Evolutionary conservation across 2,113 vertebrate genomes (phyloP).

Genomic region (Datnioides undecimradiatus): DNA sequence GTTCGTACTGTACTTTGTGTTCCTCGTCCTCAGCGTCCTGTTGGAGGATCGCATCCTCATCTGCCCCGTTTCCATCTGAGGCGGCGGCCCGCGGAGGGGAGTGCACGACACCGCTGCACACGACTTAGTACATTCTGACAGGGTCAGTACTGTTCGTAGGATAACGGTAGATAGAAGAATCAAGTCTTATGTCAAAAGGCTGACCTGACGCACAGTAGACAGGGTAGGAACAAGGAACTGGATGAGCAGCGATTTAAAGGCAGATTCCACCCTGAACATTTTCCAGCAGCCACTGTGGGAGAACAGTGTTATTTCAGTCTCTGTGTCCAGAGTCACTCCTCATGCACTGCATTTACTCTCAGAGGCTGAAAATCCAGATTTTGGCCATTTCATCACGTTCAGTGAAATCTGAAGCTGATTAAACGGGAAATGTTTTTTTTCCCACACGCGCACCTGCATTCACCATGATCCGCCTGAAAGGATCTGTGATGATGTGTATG

Average conservation of each 20-base stretch:
- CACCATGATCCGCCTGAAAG: too few species aligned
- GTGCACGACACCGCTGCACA: not conserved
- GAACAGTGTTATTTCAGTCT: too few species aligned
- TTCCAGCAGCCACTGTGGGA: not conserved
- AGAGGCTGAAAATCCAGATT: too few species aligned
- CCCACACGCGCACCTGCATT: too few species aligned
- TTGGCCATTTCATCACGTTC: too few species aligned
- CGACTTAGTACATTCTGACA: not conserved
- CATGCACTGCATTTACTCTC: too few species aligned
- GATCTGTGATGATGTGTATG: too few species aligned
- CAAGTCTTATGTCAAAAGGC: not conserved
- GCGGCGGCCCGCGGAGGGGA: rapidly evolving
- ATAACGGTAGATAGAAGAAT: slow-evolving; percentile 8
- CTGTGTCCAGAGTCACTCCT: too few species aligned
- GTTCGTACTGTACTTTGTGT: slow-evolving; percentile 84
- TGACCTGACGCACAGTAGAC: slow-evolving; percentile 14
- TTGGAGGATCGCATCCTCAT: slow-evolving; percentile 80
- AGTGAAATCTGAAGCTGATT: too few species aligned
- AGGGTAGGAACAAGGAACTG: not conserved
- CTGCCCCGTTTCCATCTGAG: slow-evolving; percentile 82
- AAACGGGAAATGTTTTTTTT: too few species aligned
- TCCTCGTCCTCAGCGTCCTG: slow-evolving; percentile 83
- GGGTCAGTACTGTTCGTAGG: not conserved
- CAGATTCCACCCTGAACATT: slow-evolving; percentile 1
- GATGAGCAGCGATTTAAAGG: not conserved